Evolutionary conservation across 1,140 invertebrate genomes (phyloP), one percentile per base, ranked within the genome.

Genomic region (Pteromalus puparum): DNA sequence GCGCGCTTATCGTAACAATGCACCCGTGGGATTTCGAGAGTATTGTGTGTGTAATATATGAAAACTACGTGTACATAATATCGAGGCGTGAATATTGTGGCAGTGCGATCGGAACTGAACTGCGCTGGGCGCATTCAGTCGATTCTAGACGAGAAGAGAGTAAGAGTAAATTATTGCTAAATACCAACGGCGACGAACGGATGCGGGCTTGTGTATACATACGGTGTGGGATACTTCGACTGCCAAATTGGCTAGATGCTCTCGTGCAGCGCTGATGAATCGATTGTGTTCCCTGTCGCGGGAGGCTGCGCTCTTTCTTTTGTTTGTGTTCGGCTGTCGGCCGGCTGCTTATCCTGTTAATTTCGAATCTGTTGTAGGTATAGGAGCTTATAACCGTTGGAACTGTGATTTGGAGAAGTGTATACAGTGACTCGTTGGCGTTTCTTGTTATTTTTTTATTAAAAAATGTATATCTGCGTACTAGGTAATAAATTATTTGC

Each of bases 111-210:
- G 38, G 34, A 46, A 26, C n/a, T 79, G 86, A 61, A 61, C 53
- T 61, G 87, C 87, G 83, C 21, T 65, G 28, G 28, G 28, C 61
- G 61, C 21, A 79, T 79, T 79, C 77, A 61, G 24, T 24, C 6
- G 61, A 38, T 21, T 42, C 38, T 42, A 86, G 18, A 18, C 48
- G 18, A 61, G 53, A 61, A 61, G 53, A 21, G 53, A 61, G 53
- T 5, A 3, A 61, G 53, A 89, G 88, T 91, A 90, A 91, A 91
- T 92, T 90, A 90, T 88, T 86, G 87, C 89, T 91, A 91, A 90
- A 91, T 87, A 87, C 72, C 77, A 80, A 74, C 67, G 28, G 76
- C n/a, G 81, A 88, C 81, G 83, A 85, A 75, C 90, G 90, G 90
- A 91, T 89, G 90, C 91, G 91, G 91, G 91, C 65, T 34, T 30